Conservation (phyloP, 2,113 vertebrate genomes). For the Oncorhynchus clarkii region DNA sequence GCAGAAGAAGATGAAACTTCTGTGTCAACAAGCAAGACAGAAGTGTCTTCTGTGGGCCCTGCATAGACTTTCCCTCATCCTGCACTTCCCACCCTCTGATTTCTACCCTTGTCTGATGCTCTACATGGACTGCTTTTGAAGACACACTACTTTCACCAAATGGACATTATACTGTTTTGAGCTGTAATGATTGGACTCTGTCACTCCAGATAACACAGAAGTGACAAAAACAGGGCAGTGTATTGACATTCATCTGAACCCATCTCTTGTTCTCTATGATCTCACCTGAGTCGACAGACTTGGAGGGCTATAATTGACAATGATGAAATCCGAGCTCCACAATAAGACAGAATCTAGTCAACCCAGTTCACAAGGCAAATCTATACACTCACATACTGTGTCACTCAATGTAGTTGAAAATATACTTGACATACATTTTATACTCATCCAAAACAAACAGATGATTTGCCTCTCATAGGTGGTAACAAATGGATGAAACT, state of each 20-base stretch:
- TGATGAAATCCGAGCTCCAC: background rate
- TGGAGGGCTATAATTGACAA: background rate
- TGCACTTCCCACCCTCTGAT: constrained; percentile 16
- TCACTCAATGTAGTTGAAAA: background rate
- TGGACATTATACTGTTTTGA: constrained; percentile 18
- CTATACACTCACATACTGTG: background rate
- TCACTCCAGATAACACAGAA: background rate
- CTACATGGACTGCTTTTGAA: constrained; percentile 17
- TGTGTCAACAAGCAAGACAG: constrained; percentile 70
- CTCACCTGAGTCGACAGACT: too few relatives aligned
- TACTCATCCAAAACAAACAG: background rate
- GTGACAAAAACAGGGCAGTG: background rate
- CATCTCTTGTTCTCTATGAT: too few relatives aligned
- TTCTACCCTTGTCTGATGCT: constrained; percentile 21
- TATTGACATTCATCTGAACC: background rate
- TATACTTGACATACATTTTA: background rate
- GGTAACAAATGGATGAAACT: background rate
- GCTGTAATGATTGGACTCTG: constrained; percentile 23
- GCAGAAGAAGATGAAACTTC: constrained; percentile 67
- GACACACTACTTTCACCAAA: constrained; percentile 30
- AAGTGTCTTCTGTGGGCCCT: constrained; percentile 70
- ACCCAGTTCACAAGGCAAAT: background rate
- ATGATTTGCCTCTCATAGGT: background rate
- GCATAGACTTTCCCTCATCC: constrained; percentile 13
- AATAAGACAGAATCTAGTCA: background rate